phyloP scores from a whole-genome alignment of 2,113 vertebrate genomes.

The Tetrao urogallus region DNA sequence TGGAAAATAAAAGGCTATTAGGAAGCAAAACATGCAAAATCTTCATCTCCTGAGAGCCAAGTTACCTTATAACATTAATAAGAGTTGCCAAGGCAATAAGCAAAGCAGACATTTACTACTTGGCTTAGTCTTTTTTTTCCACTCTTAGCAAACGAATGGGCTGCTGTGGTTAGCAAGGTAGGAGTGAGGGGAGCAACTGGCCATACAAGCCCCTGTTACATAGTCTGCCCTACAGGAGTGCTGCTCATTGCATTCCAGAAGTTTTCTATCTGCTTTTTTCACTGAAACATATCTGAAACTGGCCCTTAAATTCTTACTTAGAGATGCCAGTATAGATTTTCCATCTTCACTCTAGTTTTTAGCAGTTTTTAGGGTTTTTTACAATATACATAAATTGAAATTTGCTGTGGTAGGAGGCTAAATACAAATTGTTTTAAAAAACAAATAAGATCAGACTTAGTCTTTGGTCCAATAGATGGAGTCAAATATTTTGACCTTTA shows the following conservation, averaged over 20 bases:
- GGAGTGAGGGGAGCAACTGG: neutral
- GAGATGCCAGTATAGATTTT: neutral
- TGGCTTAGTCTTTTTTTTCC: neutral
- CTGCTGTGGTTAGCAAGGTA: neutral
- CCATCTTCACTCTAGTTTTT: neutral
- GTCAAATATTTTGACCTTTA: neutral
- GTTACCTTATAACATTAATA: neutral
- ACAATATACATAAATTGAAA: neutral
- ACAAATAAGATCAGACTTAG: neutral
- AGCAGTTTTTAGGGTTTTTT: neutral
- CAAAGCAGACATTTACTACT: neutral
- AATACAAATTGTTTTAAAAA: neutral
- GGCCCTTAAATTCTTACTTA: neutral
- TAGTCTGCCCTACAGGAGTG: neutral
- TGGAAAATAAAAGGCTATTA: neutral
- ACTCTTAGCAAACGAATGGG: rapidly evolving
- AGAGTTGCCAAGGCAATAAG: neutral
- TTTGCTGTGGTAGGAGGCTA: neutral
- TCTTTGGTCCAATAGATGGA: neutral
- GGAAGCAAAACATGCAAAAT: slow-evolving; percentile 6
- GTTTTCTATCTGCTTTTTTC: neutral
- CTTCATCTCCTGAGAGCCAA: neutral
- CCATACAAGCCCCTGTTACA: neutral
- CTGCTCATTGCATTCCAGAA: neutral
- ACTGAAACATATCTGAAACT: neutral